Conservation (phyloP, 2,888 invertebrate genomes). For the Teleiodes luculella region DNA sequence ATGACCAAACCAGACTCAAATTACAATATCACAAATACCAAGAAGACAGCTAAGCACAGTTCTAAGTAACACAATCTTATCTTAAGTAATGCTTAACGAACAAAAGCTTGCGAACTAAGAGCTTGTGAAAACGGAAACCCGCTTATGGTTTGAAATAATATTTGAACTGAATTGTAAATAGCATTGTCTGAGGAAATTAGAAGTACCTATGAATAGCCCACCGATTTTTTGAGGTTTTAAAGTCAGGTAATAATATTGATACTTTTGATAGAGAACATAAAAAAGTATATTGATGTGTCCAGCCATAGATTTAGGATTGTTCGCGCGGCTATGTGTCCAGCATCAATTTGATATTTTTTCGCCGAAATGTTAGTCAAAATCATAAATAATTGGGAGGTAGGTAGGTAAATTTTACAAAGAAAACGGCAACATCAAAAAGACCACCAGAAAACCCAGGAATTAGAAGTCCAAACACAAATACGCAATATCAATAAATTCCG, state of each 20-base stretch:
- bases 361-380: no score
- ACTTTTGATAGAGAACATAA: no score
- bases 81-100: slow-evolving; percentile 12
- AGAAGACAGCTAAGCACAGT: slow-evolving; percentile 6
- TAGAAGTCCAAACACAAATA: slow-evolving; percentile 2
- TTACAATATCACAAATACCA: slow-evolving; percentile 6
- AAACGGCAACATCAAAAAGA: not conserved
- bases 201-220: not conserved
- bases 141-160: slow-evolving; percentile 34
- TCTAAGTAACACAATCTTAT: slow-evolving; percentile 19
- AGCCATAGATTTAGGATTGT: no score
- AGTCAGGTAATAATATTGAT: no score
- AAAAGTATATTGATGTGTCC: no score
- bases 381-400: no score
- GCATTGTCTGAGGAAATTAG: not conserved
- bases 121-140: slow-evolving; percentile 33
- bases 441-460: not conserved
- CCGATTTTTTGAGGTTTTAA: no score
- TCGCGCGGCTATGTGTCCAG: no score
- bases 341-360: no score
- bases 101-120: slow-evolving; percentile 23
- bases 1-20: slow-evolving; percentile 8
- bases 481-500: slow-evolving; percentile 3
- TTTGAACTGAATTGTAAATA: slow-evolving; percentile 31
- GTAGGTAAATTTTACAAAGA: no score